Base-by-base conservation (phyloP, 1,140 invertebrate species). In the Danaus melanippus region DNA sequence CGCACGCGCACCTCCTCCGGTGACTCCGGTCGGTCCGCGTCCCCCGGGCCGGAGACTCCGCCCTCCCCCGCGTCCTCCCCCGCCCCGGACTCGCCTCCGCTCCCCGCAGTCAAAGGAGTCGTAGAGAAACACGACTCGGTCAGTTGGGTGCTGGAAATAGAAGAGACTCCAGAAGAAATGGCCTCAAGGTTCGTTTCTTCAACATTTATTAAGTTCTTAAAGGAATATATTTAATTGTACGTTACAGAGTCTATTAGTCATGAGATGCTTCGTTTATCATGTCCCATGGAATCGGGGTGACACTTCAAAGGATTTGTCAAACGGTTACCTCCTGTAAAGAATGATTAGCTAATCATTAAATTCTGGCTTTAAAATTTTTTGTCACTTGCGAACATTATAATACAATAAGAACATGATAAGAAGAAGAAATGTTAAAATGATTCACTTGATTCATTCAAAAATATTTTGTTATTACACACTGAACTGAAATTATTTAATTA, bases 81-180 rank as follows among this genome's bases (percentile, higher is more conserved):
- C 48, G 66, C 72, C 9, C 76, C 79, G n/a, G 71, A 74, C 60
- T 57, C 71, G 5, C 77, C 79, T 0, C 91, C 88, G 47, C 89
- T 89, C 9, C 91, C 92, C 10, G 88, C 92, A 69, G 91, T 95
- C 12, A 94, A 94, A 72, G 93, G 91, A 10, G 91, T 96, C 44
- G 92, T 95, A 3, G 92, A 95, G 70, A 95, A 95, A 69, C 91
- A 91, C 44, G 94, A 94, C 70, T 95, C 93, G 0, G 93, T 95
- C 10, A 94, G 93, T 55, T 96, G 93, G 90, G 93, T 94, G 3
- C 79, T 95, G 9, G 93, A 95, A 67, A 92, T 95, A 59, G 88
- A 87, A 63, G 93, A 94, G 64, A 89, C 90, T 7, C 89, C 91
- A 0, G 91, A 93, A 60, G 89, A 90, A 55, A 86, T 90, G 10